Conservation (phyloP, 2,113 vertebrate genomes). For the Charadrius vociferus region DNA sequence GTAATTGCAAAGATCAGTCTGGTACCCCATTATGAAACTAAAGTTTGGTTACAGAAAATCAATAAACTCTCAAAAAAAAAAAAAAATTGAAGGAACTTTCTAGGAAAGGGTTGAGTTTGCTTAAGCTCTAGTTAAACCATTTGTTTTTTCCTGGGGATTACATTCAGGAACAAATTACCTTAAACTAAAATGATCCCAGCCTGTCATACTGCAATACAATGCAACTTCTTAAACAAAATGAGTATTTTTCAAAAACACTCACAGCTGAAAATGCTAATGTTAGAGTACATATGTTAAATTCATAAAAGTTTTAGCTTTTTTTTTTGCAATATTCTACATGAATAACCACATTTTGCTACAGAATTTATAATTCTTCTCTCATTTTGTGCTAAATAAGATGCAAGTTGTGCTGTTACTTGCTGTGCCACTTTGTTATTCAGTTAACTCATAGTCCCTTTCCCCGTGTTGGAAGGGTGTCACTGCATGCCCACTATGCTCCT, state of each 20-base stretch:
- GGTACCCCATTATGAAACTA: background rate
- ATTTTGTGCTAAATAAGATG: background rate
- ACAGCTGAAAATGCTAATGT: background rate
- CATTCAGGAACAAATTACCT: background rate
- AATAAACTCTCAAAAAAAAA: background rate
- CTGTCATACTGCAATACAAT: background rate
- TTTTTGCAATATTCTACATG: background rate
- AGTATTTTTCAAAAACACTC: background rate
- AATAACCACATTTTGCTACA: background rate
- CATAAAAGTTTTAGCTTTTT: background rate
- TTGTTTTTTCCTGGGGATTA: background rate
- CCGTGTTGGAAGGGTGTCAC: accelerated
- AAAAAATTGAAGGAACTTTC: background rate
- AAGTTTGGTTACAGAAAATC: background rate
- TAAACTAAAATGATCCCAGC: background rate
- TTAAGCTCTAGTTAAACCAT: background rate
- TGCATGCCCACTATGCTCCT: too few relatives aligned
- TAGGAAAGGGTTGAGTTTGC: background rate
- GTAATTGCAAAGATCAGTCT: background rate
- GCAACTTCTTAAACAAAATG: background rate
- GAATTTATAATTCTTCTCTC: background rate
- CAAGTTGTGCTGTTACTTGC: background rate
- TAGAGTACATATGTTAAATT: background rate
- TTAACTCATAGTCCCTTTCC: background rate
- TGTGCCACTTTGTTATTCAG: background rate